A percentile compares a stretch with the other conserved stretches of the same genome.
Evolutionary conservation across 2,797 vertebrate genomes (phyloP).

Genomic region (Coluber constrictor): DNA sequence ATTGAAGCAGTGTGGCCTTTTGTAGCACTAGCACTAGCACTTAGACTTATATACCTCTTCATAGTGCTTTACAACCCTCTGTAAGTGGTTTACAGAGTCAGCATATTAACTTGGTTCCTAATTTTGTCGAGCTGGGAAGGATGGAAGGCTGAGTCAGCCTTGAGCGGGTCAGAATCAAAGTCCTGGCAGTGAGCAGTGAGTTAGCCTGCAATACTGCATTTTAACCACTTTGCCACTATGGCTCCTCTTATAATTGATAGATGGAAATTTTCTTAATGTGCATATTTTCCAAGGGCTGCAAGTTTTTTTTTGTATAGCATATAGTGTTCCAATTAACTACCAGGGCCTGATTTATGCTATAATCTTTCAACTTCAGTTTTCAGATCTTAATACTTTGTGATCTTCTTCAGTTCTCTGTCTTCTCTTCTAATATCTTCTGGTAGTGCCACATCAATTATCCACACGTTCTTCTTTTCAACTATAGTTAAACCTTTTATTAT

Average conservation of each 20-base stretch:
- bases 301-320: neutral
- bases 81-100: neutral
- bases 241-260: neutral
- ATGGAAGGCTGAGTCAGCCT: neutral
- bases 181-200: neutral
- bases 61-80: neutral
- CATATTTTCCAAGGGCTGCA: neutral
- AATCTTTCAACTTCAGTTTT: neutral
- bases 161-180: neutral
- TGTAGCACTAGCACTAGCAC: neutral
- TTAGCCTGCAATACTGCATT: neutral
- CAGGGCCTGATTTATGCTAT: neutral
- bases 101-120: neutral
- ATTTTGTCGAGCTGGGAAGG: neutral
- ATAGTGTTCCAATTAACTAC: neutral
- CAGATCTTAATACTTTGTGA: neutral
- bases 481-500: neutral
- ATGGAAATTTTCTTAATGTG: neutral
- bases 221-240: neutral
- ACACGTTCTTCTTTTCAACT: neutral
- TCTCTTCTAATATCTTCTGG: neutral
- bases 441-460: neutral
- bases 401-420: neutral
- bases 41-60: neutral
- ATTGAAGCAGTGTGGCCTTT: neutral